Evolutionary conservation across 2,113 vertebrate species (phyloP).

Genomic region (Pomatorhinus ruficollis): DNA sequence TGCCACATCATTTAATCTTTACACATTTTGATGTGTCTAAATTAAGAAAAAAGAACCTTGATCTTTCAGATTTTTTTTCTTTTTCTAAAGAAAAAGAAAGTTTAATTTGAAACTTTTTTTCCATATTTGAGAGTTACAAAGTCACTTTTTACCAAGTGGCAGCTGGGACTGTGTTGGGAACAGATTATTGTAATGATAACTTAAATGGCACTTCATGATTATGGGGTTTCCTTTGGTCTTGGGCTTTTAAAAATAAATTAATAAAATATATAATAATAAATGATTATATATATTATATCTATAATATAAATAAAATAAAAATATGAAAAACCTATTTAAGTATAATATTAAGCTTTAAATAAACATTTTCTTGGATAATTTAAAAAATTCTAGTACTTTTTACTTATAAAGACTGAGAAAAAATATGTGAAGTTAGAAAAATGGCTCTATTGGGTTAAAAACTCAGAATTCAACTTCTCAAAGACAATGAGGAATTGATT

Average conservation of each 20-base stretch:
- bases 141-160: neutral
- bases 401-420: neutral
- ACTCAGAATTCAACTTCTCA: neutral
- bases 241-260: neutral
- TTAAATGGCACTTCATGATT: neutral
- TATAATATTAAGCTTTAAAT: neutral
- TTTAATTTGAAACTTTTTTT: neutral
- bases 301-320: neutral
- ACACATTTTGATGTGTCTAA: neutral
- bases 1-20: neutral
- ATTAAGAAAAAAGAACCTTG: neutral
- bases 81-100: neutral
- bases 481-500: neutral
- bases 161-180: neutral
- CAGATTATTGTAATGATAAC: neutral
- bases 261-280: neutral
- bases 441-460: neutral
- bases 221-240: neutral
- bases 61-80: neutral
- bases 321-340: neutral
- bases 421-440: neutral
- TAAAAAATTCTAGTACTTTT: neutral
- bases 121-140: neutral
- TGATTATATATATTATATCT: neutral
- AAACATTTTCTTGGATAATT: neutral